A percentile compares a stretch with the other conserved stretches of the same genome.
These are phyloP conservation scores for Cricetomys ansorgei DNA, from an alignment of 2,113 vertebrate genomes.

Conservation along the genomic window DNA sequence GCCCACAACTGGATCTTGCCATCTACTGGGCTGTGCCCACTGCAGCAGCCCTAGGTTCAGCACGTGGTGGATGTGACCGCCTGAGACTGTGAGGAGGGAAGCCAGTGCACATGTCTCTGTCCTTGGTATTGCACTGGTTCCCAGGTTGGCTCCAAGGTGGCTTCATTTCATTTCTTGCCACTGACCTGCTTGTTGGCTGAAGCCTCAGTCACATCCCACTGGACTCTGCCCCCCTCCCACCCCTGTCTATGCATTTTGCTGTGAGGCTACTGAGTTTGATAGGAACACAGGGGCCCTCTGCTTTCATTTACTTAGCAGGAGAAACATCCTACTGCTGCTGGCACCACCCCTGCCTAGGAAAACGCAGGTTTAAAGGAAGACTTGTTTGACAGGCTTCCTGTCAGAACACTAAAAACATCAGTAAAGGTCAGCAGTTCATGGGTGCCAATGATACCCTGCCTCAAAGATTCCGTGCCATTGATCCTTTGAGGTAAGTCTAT, in stretches of 20 bases:
- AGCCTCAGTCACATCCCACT: background rate
- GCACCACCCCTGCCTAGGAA: no score
- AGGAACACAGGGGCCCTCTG: background rate
- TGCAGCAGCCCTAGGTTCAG: background rate
- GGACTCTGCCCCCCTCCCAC: no score
- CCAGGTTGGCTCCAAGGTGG: background rate
- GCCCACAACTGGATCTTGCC: background rate
- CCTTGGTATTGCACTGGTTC: background rate
- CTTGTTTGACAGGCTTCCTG: background rate
- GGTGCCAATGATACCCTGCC: background rate
- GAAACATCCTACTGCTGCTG: background rate
- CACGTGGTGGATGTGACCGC: background rate
- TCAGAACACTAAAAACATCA: background rate
- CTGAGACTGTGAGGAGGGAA: background rate
- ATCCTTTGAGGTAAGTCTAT: background rate
- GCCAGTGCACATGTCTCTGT: background rate
- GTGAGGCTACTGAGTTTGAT: background rate
- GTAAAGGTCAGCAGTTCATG: background rate
- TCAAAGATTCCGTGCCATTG: background rate
- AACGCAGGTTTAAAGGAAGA: background rate
- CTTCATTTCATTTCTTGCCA: background rate
- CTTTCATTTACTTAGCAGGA: background rate
- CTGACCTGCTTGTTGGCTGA: background rate
- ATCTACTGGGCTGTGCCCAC: background rate
- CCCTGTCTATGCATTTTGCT: background rate